Evolutionary conservation across 2,113 vertebrate species (phyloP), one percentile per base, ranked within the genome.

Genomic region (Fregetta grallaria): DNA sequence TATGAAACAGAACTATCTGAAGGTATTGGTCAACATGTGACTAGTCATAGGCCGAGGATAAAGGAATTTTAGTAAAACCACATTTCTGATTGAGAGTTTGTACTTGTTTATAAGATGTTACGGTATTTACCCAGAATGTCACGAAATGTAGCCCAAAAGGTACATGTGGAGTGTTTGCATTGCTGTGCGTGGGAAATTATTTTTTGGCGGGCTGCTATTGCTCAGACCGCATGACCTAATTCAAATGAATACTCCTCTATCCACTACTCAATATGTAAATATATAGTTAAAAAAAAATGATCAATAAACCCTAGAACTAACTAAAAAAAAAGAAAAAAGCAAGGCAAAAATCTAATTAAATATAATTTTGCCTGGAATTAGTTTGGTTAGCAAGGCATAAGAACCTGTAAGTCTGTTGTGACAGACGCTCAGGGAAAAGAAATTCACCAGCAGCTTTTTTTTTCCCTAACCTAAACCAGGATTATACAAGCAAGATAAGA

Each of bases 341-440:
- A 47, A 47, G 14, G 12, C 3, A 61, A 49, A 56, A 52, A 22
- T 17, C 3, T 32, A 52, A 26, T 74, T 74, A 47, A 73, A 20
- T 75, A 11, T 4, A 58, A 12, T 18, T 87, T 38, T 47, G 3
- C 4, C 11, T 90, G 27, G 22, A 66, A 86, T 88, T 62, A 49
- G 5, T 92, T 76, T 62, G 59, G 12, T 67, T 81, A 82, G 32
- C 30, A 76, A 72, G 22, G 56, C 34, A 7, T 78, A 68, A 59
- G 52, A 75, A 78, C 19, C 11, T 74, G 1, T n/a, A 42, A 82
- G 42, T 65, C 47, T 79, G 26, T 77, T 66, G 44, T 73, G 36
- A 62, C 91, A 97, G 88, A 94, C 85, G 92, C 52, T 95, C 45
- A 70, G 23, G 38, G 34, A 90, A 88, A 90, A 88, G n/a, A 92